These are phyloP conservation scores for Saccopteryx leptura DNA, from an alignment of 2,113 vertebrate genomes.

Conservation along the genomic window DNA sequence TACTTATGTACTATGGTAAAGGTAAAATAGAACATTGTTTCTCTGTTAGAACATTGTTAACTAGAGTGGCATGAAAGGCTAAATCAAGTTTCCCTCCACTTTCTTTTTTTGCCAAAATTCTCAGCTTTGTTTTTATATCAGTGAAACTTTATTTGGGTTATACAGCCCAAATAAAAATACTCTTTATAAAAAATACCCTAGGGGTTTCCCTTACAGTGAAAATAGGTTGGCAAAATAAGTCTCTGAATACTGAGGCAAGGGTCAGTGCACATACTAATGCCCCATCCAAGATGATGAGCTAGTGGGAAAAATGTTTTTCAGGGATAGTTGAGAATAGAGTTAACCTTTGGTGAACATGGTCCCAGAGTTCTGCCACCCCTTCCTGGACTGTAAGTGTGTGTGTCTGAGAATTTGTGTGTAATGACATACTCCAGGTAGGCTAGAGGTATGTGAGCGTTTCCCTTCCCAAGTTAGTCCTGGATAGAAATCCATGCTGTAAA, in stretches of 20 bases:
- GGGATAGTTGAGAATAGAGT: not conserved
- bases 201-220: not conserved
- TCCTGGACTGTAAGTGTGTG: not conserved
- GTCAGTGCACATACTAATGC: not conserved
- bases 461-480: not conserved
- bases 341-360: not conserved
- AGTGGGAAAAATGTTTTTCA: not conserved
- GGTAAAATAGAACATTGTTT: not conserved
- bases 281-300: not conserved
- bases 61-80: not conserved
- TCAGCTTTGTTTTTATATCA: constrained; percentile 8
- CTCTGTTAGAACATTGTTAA: not conserved
- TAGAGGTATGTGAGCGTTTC: not conserved
- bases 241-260: not conserved
- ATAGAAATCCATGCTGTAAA: not conserved
- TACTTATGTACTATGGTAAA: not conserved
- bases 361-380: not conserved
- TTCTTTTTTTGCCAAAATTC: not conserved
- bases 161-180: not conserved
- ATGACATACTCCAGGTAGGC: not conserved
- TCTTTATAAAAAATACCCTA: not conserved
- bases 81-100: not conserved
- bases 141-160: constrained; percentile 38
- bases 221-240: not conserved
- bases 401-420: not conserved